A percentile compares a stretch with the other conserved stretches of the same genome.
These are phyloP conservation scores for Hoplostethus mediterraneus DNA, from an alignment of 2,797 vertebrate species.

Conservation along the genomic window DNA sequence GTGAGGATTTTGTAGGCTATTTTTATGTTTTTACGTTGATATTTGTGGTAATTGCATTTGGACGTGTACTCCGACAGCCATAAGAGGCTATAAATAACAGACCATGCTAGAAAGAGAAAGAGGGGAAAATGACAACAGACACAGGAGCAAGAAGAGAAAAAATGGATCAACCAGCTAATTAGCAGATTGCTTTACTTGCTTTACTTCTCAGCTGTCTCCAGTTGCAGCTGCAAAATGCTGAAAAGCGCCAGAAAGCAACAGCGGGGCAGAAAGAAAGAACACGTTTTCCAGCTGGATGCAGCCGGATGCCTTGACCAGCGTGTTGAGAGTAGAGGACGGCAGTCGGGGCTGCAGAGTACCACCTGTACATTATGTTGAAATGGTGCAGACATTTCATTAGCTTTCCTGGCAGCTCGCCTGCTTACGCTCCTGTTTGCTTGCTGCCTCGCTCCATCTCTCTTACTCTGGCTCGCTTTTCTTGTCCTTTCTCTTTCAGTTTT, in stretches of 20 bases:
- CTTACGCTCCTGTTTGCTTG: neutral
- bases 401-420: conserved; percentile 25
- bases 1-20: neutral
- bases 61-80: neutral
- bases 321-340: conserved; percentile 24
- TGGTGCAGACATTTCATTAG: conserved; percentile 44
- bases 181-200: too few relatives aligned
- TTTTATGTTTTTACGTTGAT: conserved; percentile 2
- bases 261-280: conserved; percentile 11
- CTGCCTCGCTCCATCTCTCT: conserved; percentile 2
- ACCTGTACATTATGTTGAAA: conserved; percentile 45
- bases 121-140: neutral
- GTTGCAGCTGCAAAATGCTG: conserved; percentile 9
- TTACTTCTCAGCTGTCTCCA: neutral
- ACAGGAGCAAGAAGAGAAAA: neutral
- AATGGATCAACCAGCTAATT: neutral
- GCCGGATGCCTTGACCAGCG: conserved; percentile 4
- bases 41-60: neutral
- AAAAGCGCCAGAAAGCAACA: neutral
- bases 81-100: neutral
- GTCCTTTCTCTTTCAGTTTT: conserved; percentile 5
- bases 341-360: conserved; percentile 41
- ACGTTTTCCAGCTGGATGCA: conserved; percentile 16
- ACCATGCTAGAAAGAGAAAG: neutral
- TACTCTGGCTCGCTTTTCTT: conserved; percentile 5